Evolutionary conservation across 1,140 invertebrate species (phyloP), one percentile per base, ranked within the genome.

Genomic region (Campoletis sonorensis): DNA sequence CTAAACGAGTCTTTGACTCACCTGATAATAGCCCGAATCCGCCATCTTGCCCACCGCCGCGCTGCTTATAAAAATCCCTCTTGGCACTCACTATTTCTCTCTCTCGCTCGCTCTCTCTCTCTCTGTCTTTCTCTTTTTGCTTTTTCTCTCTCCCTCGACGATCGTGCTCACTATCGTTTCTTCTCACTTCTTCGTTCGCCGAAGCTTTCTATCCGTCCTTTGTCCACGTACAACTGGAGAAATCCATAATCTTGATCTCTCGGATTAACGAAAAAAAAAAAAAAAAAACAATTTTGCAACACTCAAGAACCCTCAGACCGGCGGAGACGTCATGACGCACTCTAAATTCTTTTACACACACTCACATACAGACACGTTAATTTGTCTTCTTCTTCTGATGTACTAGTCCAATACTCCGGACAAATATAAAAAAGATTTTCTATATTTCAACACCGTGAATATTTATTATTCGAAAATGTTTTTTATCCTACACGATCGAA

Each of bases 11-110:
- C 82, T 84, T 85, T 84, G 82, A 90, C 93, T 93, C 92, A 93
- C 93, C 93, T 93, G 93, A 92, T 93, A 93, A 92, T 93, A 93
- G 87, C 91, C 92, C 79, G 93, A 93, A 89, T 93, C 93, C 90
- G 93, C 93, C 93, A 93, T 93, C 88, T 93, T 93, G 93, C 88
- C 87, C 87, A 86, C 87, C 75, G 75, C 87, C 75, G 76, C 76
- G 76, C 76, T 78, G 58, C 30, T 78, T 78, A 70, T 33, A 70
- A 78, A 77, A 78, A 71, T 79, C 70, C 72, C 27, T 68, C 40
- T 33, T 78, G 75, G 21, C 71, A 86, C 84, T 81, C 85, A 85
- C 21, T 13, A n/a, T 27, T 23, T 26, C 61, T 64, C 61, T 26
- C 23, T 23, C 23, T 27, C 23, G 27, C 23, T 11, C 8, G 27